A percentile compares a stretch with the other conserved stretches of the same genome.
These are phyloP conservation scores for Halcyon badia DNA, from an alignment of 2,797 vertebrate genomes.

Conservation along the genomic window DNA sequence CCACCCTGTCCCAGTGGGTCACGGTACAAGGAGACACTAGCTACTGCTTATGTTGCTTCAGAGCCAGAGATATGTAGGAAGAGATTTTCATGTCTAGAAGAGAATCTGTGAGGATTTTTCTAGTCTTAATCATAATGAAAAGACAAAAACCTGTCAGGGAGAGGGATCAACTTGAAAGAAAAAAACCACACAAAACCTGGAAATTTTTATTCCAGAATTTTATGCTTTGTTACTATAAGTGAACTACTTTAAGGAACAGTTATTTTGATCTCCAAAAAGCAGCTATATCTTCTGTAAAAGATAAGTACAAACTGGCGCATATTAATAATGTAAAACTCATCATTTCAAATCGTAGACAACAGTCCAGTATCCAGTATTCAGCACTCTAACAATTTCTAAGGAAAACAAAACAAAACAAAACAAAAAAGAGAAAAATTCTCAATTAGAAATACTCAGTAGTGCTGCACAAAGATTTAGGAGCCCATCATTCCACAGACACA, in stretches of 20 bases:
- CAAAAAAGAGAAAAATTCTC: background rate
- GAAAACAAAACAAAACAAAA: background rate
- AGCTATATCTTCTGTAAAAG: background rate
- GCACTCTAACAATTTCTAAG: background rate
- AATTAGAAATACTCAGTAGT: background rate
- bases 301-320: background rate
- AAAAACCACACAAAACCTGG: background rate
- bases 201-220: background rate
- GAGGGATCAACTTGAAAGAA: background rate
- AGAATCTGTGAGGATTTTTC: background rate
- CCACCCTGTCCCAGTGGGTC: too few relatives aligned
- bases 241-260: background rate
- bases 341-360: background rate
- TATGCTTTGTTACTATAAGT: background rate
- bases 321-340: background rate
- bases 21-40: background rate
- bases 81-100: background rate
- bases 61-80: background rate
- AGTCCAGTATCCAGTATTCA: background rate
- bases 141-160: background rate
- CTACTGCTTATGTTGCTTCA: background rate
- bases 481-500: rapidly evolving
- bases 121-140: background rate
- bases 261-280: background rate
- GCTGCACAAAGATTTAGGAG: background rate